Evolutionary conservation across 2,113 vertebrate genomes (phyloP).

Genomic region (Microcebus lehilahytsara): DNA sequence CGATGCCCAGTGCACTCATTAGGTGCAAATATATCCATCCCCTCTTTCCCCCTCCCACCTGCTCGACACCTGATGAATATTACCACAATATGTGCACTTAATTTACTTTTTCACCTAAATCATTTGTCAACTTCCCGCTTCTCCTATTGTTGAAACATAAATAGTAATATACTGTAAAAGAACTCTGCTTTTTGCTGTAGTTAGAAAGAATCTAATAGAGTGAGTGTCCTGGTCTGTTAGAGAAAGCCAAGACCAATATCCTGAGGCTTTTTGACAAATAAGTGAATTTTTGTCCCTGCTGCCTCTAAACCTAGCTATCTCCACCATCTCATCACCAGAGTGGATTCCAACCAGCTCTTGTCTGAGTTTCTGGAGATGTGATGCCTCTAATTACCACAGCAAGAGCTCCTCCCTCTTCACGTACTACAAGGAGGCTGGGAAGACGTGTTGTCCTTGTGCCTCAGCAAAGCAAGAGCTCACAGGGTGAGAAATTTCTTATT

Average conservation of each 20-base stretch:
- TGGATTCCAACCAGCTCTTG: neutral
- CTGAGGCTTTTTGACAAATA: neutral
- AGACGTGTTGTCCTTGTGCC: neutral
- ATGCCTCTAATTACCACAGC: too few species aligned
- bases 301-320: neutral
- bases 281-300: neutral
- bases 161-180: neutral
- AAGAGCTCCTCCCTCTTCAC: neutral
- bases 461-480: neutral
- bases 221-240: neutral
- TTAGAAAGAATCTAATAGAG: neutral
- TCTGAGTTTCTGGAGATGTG: neutral
- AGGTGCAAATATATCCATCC: too few species aligned
- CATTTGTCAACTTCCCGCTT: neutral
- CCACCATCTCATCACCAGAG: neutral
- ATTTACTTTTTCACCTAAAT: neutral
- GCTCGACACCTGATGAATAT: too few species aligned
- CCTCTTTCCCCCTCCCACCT: too few species aligned
- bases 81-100: too few species aligned
- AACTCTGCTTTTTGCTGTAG: neutral
- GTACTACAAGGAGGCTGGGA: neutral
- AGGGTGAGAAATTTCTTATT: neutral
- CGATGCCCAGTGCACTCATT: too few species aligned
- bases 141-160: neutral
- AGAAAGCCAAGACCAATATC: neutral